Conservation (phyloP, 2,113 vertebrate genomes). For the Todiramphus chloris region DNA sequence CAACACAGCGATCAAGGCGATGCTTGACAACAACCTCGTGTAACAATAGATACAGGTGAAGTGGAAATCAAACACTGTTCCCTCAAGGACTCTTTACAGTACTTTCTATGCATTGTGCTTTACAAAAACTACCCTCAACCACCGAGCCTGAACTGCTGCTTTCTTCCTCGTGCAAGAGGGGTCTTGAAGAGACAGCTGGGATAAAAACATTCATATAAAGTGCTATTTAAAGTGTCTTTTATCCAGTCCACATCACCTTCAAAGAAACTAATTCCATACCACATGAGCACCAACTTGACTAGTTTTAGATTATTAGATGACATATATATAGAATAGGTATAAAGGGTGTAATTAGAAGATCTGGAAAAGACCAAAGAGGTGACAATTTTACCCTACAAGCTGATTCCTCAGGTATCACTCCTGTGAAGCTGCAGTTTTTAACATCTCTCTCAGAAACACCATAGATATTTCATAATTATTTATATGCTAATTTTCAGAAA, state of each 20-base stretch:
- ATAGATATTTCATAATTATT: not conserved
- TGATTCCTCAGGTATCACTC: not conserved
- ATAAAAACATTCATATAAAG: not conserved
- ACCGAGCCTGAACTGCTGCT: not conserved
- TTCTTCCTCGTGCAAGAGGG: not conserved
- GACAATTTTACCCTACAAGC: not conserved
- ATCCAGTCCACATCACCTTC: not conserved
- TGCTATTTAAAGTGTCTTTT: not conserved
- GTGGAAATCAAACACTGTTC: not conserved
- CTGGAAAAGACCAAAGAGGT: not conserved
- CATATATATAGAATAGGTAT: not conserved
- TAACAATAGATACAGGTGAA: not conserved
- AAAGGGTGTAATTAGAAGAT: not conserved
- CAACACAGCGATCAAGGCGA: not conserved
- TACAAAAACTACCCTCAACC: not conserved
- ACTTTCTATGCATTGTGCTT: not conserved
- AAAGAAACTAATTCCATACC: not conserved
- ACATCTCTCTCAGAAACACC: rapidly evolving
- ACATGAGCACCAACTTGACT: not conserved
- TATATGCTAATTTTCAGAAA: not conserved
- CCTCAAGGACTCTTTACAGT: not conserved
- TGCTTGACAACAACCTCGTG: not conserved
- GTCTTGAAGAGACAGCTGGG: not conserved
- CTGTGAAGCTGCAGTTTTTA: not conserved
- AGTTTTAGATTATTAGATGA: not conserved